Conservation (phyloP, 2,113 vertebrate species). For the Panthera tigris region DNA sequence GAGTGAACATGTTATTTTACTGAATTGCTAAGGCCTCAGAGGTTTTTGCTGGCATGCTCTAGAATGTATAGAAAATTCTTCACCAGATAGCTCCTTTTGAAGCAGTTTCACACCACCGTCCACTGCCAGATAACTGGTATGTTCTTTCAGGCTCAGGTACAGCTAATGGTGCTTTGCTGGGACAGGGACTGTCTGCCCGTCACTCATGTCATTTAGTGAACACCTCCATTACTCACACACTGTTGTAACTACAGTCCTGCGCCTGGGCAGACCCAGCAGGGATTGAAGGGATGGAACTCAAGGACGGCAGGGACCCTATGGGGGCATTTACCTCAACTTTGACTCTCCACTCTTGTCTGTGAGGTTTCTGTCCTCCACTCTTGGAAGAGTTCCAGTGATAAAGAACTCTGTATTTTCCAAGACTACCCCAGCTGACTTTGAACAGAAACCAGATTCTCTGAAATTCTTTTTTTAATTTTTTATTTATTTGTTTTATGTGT, state of each 20-base stretch:
- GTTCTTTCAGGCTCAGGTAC: not conserved
- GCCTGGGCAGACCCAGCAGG: not conserved
- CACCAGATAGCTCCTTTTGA: not conserved
- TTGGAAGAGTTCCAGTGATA: not conserved
- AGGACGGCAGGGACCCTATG: not conserved
- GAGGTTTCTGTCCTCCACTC: not conserved
- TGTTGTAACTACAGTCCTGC: not conserved
- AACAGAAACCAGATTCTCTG: not conserved
- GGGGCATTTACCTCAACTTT: not conserved
- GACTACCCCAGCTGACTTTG: not conserved
- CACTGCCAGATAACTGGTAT: not conserved
- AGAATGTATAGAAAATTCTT: conserved; percentile 35
- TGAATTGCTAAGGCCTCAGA: conserved; percentile 53
- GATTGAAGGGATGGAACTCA: not conserved
- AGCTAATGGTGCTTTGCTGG: not conserved
- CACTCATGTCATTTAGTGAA: not conserved
- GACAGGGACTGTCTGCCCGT: not conserved
- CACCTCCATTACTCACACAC: not conserved
- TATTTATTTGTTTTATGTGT: too few relatives aligned
- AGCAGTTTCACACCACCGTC: not conserved
- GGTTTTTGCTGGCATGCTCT: conserved; percentile 46
- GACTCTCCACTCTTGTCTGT: not conserved
- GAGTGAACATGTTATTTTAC: conserved; percentile 9
- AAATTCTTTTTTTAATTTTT: too few relatives aligned
- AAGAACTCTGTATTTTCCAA: not conserved